Conservation (phyloP, 2,797 vertebrate species). For the Naso thynnoides region DNA sequence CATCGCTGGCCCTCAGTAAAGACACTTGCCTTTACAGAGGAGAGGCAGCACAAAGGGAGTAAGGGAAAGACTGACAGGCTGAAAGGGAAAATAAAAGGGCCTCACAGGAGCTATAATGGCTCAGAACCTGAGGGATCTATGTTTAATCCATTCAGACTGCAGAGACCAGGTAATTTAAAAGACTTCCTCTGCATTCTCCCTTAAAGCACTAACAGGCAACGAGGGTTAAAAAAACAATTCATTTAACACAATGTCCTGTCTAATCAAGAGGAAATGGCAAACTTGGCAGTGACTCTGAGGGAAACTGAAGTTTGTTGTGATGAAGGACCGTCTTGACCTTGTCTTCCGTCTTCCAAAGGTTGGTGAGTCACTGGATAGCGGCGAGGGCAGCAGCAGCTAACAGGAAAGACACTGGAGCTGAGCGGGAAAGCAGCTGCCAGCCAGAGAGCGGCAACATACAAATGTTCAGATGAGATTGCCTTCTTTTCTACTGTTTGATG, state of each 20-base stretch:
- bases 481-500: slow-evolving; percentile 4
- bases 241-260: slow-evolving; percentile 45
- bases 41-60: slow-evolving; percentile 18
- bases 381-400: slow-evolving; percentile 23
- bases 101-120: slow-evolving; percentile 13
- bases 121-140: slow-evolving; percentile 31
- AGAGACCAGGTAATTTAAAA: slow-evolving; percentile 47
- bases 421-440: slow-evolving; percentile 21
- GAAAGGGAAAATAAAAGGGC: slow-evolving; percentile 33
- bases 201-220: slow-evolving; percentile 20
- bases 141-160: slow-evolving; percentile 45
- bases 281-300: slow-evolving; percentile 52
- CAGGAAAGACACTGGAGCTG: slow-evolving; percentile 29
- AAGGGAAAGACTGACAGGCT: slow-evolving; percentile 32
- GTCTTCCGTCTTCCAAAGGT: slow-evolving; percentile 42
- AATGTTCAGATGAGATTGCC: neutral
- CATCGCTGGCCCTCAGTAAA: slow-evolving; percentile 31
- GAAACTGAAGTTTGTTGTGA: slow-evolving; percentile 48
- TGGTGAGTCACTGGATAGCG: slow-evolving; percentile 46
- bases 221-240: slow-evolving; percentile 16
- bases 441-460: slow-evolving; percentile 1
- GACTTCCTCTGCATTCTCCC: slow-evolving; percentile 30
- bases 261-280: slow-evolving; percentile 49
- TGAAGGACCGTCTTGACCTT: slow-evolving; percentile 51
- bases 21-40: slow-evolving; percentile 21